phyloP scores from a whole-genome alignment of 2,113 vertebrate genomes.

The Pomatorhinus ruficollis region DNA sequence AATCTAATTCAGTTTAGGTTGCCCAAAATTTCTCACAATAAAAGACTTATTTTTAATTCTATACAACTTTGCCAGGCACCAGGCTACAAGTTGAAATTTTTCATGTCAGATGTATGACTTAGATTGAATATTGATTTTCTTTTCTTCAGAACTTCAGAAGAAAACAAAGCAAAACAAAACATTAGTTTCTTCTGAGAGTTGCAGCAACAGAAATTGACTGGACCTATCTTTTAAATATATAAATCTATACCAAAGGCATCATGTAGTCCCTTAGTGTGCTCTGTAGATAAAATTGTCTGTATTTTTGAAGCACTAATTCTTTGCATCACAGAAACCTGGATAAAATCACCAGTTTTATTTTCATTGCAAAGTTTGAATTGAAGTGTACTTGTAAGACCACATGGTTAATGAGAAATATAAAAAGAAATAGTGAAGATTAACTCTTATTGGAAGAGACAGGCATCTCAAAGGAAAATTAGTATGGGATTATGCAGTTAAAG shows the following conservation, averaged over 20 bases:
- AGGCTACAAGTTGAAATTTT: constrained; percentile 16
- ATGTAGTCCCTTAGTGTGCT: background rate
- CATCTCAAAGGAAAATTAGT: background rate
- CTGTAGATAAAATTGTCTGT: background rate
- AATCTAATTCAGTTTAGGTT: background rate
- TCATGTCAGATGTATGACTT: background rate
- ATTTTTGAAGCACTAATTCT: background rate
- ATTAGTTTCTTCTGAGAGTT: background rate
- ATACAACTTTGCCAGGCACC: background rate
- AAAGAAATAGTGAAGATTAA: background rate
- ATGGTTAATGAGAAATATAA: background rate
- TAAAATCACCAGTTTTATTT: background rate
- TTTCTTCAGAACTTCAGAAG: background rate
- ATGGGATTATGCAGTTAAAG: background rate
- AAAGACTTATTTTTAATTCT: background rate
- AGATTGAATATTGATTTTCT: constrained; percentile 42
- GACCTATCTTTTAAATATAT: background rate
- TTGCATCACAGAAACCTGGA: background rate
- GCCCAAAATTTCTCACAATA: background rate
- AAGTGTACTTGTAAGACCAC: background rate
- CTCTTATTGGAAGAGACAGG: background rate
- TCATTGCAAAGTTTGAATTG: background rate
- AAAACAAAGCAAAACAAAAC: background rate
- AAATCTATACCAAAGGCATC: background rate
- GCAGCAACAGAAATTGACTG: background rate